These are phyloP conservation scores for Stichodactyla helianthus DNA, from an alignment of 64 coral and sea anemone genomes.

Conservation along the genomic window DNA sequence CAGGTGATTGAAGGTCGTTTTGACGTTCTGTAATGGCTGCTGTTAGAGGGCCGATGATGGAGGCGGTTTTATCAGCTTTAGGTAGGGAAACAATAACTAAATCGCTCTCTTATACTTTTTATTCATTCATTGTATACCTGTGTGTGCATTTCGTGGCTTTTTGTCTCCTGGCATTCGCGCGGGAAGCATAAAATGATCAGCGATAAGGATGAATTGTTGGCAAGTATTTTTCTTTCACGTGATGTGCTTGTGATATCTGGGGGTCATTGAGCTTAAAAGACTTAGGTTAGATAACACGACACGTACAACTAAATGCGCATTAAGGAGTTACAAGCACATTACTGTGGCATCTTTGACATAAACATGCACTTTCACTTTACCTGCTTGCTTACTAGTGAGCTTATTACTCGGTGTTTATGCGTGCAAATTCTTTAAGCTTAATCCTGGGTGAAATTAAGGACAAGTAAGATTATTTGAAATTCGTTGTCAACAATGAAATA, in stretches of 20 bases:
- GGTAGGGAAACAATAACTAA: constrained; percentile 12
- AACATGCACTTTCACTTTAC: neutral
- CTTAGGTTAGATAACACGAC: neutral
- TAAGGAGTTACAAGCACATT: neutral
- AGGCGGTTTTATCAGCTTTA: constrained; percentile 27
- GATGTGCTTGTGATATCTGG: neutral
- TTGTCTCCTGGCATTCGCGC: neutral
- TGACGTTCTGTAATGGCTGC: constrained; percentile 12
- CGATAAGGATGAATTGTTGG: neutral
- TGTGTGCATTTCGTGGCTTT: neutral
- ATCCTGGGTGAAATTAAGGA: no score
- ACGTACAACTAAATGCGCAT: neutral
- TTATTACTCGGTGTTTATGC: no score
- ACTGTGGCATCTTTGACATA: neutral
- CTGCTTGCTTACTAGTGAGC: no score
- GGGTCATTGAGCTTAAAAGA: neutral
- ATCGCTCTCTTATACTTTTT: neutral
- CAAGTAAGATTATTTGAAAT: no score
- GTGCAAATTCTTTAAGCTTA: no score
- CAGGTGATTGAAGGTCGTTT: neutral
- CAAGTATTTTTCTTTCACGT: neutral
- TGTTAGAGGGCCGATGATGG: constrained; percentile 18
- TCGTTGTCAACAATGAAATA: no score
- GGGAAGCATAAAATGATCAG: neutral
- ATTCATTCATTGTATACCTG: neutral